phyloP scores from a whole-genome alignment of 1,140 invertebrate species.

The Drosophila guanche region DNA sequence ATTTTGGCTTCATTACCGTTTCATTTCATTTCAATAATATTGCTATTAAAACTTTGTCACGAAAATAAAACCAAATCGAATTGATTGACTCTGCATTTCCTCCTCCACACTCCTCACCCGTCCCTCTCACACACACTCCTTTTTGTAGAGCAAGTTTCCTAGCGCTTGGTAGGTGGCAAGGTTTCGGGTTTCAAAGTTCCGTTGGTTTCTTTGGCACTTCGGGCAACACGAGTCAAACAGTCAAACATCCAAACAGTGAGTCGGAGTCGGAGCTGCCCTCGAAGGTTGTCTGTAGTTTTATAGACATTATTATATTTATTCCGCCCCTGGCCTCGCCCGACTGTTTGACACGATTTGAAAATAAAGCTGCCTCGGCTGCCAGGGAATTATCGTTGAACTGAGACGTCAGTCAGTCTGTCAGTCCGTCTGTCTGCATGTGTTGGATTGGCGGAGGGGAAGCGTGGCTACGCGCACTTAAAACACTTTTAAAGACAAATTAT shows the following conservation, averaged over 20 bases:
- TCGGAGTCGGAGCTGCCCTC: conserved; percentile 3
- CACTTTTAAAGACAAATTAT: conserved; percentile 62
- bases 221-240: conserved; percentile 33
- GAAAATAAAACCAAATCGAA: conserved; percentile 73
- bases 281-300: conserved; percentile 40
- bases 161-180: conserved; percentile 35
- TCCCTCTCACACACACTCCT: conserved; percentile 3
- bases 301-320: conserved; percentile 61
- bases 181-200: conserved; percentile 60
- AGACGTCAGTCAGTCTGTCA: conserved; percentile 1
- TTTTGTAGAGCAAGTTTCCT: too few species aligned
- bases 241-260: background rate
- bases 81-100: too few species aligned
- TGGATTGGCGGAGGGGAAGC: conserved; percentile 26
- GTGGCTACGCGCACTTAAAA: conserved; percentile 69
- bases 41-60: conserved; percentile 83
- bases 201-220: conserved; percentile 58
- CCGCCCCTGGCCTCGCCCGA: conserved; percentile 5
- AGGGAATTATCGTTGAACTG: conserved; percentile 48
- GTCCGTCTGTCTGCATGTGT: background rate
- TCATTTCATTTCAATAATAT: conserved; percentile 81
- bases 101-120: background rate
- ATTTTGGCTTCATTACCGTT: conserved; percentile 75
- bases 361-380: conserved; percentile 50
- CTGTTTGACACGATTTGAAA: conserved; percentile 76